Base-by-base conservation (phyloP, 1,140 invertebrate species). In the Apis laboriosa region DNA sequence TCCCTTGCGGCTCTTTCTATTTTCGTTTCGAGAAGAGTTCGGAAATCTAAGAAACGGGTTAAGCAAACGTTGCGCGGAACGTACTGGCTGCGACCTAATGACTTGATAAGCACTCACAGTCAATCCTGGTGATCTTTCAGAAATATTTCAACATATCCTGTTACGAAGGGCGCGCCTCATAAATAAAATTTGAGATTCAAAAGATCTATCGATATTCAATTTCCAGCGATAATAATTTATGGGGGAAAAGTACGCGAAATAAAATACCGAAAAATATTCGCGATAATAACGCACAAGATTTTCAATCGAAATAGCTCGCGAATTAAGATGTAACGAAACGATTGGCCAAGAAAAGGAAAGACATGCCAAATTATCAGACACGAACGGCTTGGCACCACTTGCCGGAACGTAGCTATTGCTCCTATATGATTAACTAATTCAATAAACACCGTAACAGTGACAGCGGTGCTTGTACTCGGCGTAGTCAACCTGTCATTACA, bases 381-480 rank as follows among this genome's bases (percentile, higher is more conserved):
- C n/a, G n/a, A 70, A 28, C 55, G 17, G 70, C 5, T 43, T 19
- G 49, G 12, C 56, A 63, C 28, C 74, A 55, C 63, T 83, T 71
- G 75, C 43, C 51, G n/a, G 19, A 64, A 64, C 56, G n/a, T 58
- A n/a, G 49, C 28, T 28, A n/a, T n/a, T 28, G 51, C 24, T 9
- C 43, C 53, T 55, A n/a, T 90, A 77, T 84, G 87, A 90, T 91
- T 90, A 90, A 89, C 85, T 88, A 88, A 91, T 89, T 90, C 86
- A 91, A 90, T 92, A 89, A 89, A 89, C 84, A 89, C 82, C 81
- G 73, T 73, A 85, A 71, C 88, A 87, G 85, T 85, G 87, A 91
- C 86, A 86, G 84, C 71, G 63, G 83, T 84, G 86, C 77, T 72
- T 80, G 77, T 83, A 79, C 85, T 81, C 84, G 81, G 72, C 77